phyloP scores from a whole-genome alignment of 1,140 invertebrate genomes.

The Oryzaephilus surinamensis region DNA sequence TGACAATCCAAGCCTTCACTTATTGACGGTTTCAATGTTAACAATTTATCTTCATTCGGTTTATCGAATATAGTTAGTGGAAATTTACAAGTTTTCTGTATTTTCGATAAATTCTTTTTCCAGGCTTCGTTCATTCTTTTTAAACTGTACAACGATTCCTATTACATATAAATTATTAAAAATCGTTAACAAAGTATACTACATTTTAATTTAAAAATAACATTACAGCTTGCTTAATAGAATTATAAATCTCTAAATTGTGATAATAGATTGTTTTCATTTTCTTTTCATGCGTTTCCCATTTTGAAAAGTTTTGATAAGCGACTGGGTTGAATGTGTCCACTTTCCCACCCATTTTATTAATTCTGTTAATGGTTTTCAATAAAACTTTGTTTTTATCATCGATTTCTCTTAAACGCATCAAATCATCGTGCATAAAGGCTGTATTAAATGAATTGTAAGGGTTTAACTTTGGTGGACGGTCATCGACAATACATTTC shows the following conservation, averaged over 20 bases:
- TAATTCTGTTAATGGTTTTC: conserved; percentile 35
- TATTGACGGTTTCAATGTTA: conserved; percentile 23
- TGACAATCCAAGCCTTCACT: conserved; percentile 16
- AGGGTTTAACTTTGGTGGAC: conserved; percentile 33
- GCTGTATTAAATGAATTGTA: conserved; percentile 28
- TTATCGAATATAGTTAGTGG: conserved; percentile 21
- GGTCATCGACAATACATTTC: conserved; percentile 31
- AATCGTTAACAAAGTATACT: too few relatives aligned
- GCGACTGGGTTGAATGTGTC: conserved; percentile 27
- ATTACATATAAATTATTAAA: too few relatives aligned
- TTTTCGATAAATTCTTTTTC: too few relatives aligned
- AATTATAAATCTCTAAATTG: conserved; percentile 17
- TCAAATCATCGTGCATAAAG: conserved; percentile 27
- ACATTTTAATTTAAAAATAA: conserved; percentile 1
- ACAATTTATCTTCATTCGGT: conserved; percentile 17
- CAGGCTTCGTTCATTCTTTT: too few relatives aligned
- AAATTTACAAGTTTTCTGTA: conserved; percentile 13
- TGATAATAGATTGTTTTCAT: conserved; percentile 18
- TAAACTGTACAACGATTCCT: too few relatives aligned
- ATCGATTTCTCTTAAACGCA: conserved; percentile 31
- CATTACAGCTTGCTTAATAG: conserved; percentile 13
- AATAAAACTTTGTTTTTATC: conserved; percentile 38
- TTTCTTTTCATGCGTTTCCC: conserved; percentile 14
- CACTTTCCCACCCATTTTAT: conserved; percentile 33
- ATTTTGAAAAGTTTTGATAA: conserved; percentile 17